A percentile compares a stretch with the other conserved stretches of the same genome.
Evolutionary conservation across 92 coral and sea anemone species (phyloP).

Genomic region (Parazoanthus darwini): DNA sequence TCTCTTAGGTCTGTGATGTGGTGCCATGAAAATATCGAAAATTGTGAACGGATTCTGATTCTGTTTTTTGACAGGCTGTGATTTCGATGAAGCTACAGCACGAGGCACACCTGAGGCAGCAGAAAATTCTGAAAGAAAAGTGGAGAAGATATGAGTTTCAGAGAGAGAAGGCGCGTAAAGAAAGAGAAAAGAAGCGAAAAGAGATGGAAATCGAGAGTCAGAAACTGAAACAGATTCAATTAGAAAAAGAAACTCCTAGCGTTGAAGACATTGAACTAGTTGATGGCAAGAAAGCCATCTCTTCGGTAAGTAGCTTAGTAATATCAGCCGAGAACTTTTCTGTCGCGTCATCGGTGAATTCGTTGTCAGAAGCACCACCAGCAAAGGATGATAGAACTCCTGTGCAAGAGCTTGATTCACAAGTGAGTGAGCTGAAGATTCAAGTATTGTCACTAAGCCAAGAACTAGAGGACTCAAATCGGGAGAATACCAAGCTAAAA

Average conservation of each 20-base stretch:
- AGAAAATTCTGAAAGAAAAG: constrained; percentile 75
- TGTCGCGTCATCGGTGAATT: constrained; percentile 75
- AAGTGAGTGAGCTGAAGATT: constrained; percentile 83
- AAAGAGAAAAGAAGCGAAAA: constrained; percentile 53
- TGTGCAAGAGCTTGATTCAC: constrained; percentile 46
- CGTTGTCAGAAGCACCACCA: constrained; percentile 62
- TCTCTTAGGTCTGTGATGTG: no score
- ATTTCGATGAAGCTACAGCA: constrained; percentile 86
- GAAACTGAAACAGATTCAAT: constrained; percentile 12
- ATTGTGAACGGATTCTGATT: not conserved
- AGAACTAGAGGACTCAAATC: constrained; percentile 88
- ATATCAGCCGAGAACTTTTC: constrained; percentile 89
- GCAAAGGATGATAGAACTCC: constrained; percentile 63
- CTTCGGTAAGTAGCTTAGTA: constrained; percentile 66
- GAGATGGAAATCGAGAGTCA: constrained; percentile 32
- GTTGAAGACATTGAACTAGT: constrained; percentile 38
- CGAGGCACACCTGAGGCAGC: constrained; percentile 77
- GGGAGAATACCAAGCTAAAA: constrained; percentile 81
- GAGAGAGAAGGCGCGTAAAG: constrained; percentile 52
- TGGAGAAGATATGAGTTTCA: constrained; percentile 68
- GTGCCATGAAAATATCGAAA: no score
- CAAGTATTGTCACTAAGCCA: constrained; percentile 90
- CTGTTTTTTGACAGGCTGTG: constrained; percentile 68
- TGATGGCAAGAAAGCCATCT: constrained; percentile 46
- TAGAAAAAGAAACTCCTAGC: constrained; percentile 1